Base-by-base conservation (phyloP, 64 coral and sea anemone genomes). In the Porites lutea region DNA sequence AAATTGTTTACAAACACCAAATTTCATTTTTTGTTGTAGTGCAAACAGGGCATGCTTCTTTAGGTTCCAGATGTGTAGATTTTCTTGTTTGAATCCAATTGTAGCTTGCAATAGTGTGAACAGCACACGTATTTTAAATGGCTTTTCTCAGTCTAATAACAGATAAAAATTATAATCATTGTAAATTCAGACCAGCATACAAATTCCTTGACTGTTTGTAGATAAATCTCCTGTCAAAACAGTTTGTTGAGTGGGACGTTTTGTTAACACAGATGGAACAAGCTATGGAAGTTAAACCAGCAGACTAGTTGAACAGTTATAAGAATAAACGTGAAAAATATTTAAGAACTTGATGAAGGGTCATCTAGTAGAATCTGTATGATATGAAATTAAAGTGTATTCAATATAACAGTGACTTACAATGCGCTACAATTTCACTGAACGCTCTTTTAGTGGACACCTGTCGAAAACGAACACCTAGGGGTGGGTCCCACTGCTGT, bases 241-340 rank as follows among this genome's bases (percentile, higher is more conserved):
- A 97, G 77, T 97, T 97, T 27, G 87, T 97, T 47, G 78, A 97
- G 80, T 97, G 95, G 95, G 95, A 97, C 19, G 87, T 65, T 52
- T 62, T 87, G 5, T 52, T 97, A 20, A 91, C 95, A 37, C 88
- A 92, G 58, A 90, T 97, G 21, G 95, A 97, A 77, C 88, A 93
- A 54, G 64, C 86, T 13, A 70, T 90, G 45, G 92, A 97, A 22
- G 80, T 92, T 27, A 94, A 97, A 89, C 95, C 92, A 50, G 79
- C 72, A 48, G 95, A 97, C 37, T 97, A 91, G 46, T 18, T 47
- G 4, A 65, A 82, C 15, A 19, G 14, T 16, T 51, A 76, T 76
- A 13, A 13, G 7, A 76, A 76, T 48, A 47, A 43, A 63, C 47
- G 13, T 6, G 16, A 13, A 82, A 22, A 82, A 82, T 48, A 82